A percentile compares a stretch with the other conserved stretches of the same genome.
These are phyloP conservation scores for Amazona guildingii DNA, from an alignment of 2,113 vertebrate species.

Conservation along the genomic window DNA sequence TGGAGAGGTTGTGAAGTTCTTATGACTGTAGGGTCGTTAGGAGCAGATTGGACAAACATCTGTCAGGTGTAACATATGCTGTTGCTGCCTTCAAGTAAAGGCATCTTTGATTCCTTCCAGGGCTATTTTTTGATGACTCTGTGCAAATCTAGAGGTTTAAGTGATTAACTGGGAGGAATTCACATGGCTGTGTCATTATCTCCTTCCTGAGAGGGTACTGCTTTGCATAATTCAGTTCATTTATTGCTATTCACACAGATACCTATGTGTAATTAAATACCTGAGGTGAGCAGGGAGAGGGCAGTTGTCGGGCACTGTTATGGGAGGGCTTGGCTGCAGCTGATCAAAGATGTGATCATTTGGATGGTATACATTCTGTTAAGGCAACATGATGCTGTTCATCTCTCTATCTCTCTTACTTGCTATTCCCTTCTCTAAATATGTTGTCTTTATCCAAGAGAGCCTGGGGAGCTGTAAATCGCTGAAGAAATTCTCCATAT, in stretches of 20 bases:
- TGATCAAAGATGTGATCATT: background rate
- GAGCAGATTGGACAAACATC: background rate
- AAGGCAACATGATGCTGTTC: background rate
- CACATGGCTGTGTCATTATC: background rate
- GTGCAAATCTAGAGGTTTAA: background rate
- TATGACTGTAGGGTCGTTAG: background rate
- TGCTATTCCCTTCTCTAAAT: slow-evolving; percentile 6
- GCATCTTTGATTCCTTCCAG: background rate
- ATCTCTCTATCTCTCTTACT: background rate
- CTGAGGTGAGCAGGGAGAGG: background rate
- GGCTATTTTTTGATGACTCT: background rate
- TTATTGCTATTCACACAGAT: background rate
- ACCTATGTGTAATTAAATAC: background rate
- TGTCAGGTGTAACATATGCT: background rate
- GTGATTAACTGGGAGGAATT: background rate
- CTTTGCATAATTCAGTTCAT: background rate
- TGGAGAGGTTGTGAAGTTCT: background rate
- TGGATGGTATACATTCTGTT: background rate
- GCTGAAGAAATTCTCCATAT: slow-evolving; percentile 61
- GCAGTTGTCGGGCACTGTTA: background rate
- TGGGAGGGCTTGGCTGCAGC: background rate
- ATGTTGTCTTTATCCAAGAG: slow-evolving; percentile 33
- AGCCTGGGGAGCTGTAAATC: slow-evolving; percentile 50
- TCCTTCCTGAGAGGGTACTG: background rate
- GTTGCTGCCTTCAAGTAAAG: background rate